Base-by-base conservation (phyloP, 2,113 vertebrate genomes). In the Anhinga rufa region DNA sequence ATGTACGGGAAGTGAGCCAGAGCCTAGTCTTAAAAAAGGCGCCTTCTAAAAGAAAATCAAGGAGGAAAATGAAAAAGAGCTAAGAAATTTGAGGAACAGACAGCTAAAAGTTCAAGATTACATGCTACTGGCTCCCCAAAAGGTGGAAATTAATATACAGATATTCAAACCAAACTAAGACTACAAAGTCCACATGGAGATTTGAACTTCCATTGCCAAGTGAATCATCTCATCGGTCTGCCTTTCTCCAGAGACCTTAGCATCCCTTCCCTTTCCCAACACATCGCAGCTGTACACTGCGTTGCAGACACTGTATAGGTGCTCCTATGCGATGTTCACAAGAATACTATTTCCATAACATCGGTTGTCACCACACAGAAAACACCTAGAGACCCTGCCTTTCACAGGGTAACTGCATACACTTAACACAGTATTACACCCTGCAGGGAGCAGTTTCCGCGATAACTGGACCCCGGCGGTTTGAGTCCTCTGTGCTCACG, bases 391-490 rank as follows among this genome's bases (percentile, higher is more conserved):
- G 21, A 32, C 26, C 1, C 34, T 31, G 51, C 44, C 70, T 31
- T 54, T 19, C 57, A 24, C 70, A 12, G 51, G 26, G 44, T 17
- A 28, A 36, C 46, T 14, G 3, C 8, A 12, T 26, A 29, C 17
- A 38, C 48, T 18, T 29, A 28, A 13, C 15, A 12, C 26, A 31
- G 28, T 4, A 4, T 18, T 16, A 29, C 16, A n/a, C 7, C 36
- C 24, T 65, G 22, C n/a, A 28, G 82, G 40, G 46, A n/a, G 12
- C 21, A 10, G 14, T 17, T 38, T 31, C 34, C 44, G 12, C 1
- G 1, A n/a, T 20, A 19, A 31, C 54, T 2, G 1, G 58, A n/a
- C 6, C 34, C 54, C 36, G n/a, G 52, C 0, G 4, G 36, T 14
- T 6, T 15, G 61, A n/a, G 66, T 17, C 12, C 34, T 20, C 40